These are phyloP conservation scores for Luidia sarsii DNA, from an alignment of 53 echinoderm and acorn worm species.

Conservation along the genomic window DNA sequence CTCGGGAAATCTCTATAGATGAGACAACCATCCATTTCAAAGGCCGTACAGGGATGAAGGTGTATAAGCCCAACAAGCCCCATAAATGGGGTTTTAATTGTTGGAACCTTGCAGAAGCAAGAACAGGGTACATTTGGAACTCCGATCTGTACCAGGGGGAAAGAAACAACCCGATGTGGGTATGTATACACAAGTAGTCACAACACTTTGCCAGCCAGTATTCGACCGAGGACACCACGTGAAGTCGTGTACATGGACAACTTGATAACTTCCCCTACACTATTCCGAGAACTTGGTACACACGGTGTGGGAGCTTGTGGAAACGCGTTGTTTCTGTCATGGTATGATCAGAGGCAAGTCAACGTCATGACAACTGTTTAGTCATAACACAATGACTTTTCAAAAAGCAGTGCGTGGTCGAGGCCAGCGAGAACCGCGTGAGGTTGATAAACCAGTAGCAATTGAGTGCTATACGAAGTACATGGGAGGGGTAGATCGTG, in stretches of 20 bases:
- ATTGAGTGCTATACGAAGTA: constrained; percentile 11
- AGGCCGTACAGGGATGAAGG: no score
- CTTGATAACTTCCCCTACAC: not conserved
- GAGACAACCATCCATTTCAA: constrained; percentile 36
- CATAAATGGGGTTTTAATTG: constrained; percentile 39
- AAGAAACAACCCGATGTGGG: constrained; percentile 5
- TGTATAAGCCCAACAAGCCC: constrained; percentile 45
- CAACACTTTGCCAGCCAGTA: not conserved
- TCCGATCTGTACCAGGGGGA: constrained; percentile 5
- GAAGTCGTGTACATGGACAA: constrained; percentile 41
- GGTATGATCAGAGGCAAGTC: constrained; percentile 26
- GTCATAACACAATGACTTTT: constrained; percentile 27
- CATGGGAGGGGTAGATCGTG: not conserved
- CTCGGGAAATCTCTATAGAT: constrained; percentile 21
- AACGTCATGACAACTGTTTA: constrained; percentile 10
- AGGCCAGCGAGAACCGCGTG: constrained; percentile 1
- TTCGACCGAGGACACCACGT: constrained; percentile 18
- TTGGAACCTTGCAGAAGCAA: constrained; percentile 28
- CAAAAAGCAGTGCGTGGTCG: not conserved
- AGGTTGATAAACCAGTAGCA: no score
- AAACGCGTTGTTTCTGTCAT: not conserved
- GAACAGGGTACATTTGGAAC: constrained; percentile 27
- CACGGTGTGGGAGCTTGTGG: not conserved
- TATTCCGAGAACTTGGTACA: not conserved
- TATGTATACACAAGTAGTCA: not conserved